These are phyloP conservation scores for zebrafish (Danio rerio) DNA, from an alignment of 2,113 vertebrate genomes.

Conservation along the genomic window GRCz12tu NC_133183.1:35056001-35056500, in stretches of 20 bases:
- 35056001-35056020: no score
- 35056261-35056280: not conserved
- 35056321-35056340: not conserved
- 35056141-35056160: not conserved
- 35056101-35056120: not conserved
- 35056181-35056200: not conserved
- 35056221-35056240: constrained; percentile 27
- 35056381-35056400: not conserved
- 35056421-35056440: not conserved
- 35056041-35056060: not conserved
- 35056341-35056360: constrained; percentile 33
- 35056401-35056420: not conserved
- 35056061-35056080: not conserved
- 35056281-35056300: constrained; percentile 45
- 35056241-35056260: not conserved
- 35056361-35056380: constrained; percentile 15
- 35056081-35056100: no score
- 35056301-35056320: not conserved
- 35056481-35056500: constrained; percentile 21
- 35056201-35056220: constrained; percentile 14
- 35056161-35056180: not conserved
- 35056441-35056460: not conserved
- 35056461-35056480: not conserved
- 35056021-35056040: not conserved
- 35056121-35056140: not conserved